A percentile compares a stretch with the other conserved stretches of the same genome.
Conservation (phyloP, 2,797 vertebrate species). For the Arnoldichthys spilopterus region DNA sequence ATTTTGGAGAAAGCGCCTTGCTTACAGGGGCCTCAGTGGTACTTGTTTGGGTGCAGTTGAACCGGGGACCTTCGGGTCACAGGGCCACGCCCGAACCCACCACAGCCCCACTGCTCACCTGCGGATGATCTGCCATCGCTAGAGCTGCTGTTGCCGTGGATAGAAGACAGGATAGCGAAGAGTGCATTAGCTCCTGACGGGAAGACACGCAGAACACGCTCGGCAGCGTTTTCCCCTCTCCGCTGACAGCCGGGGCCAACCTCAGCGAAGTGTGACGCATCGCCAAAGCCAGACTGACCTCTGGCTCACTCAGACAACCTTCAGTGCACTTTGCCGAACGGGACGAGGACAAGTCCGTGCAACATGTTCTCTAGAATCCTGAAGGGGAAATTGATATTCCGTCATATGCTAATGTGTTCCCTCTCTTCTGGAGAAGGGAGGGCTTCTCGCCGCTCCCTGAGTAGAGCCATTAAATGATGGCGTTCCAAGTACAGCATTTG, state of each 20-base stretch:
- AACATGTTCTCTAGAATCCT: conserved; percentile 2
- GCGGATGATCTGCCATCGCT: neutral
- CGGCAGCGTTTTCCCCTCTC: conserved; percentile 5
- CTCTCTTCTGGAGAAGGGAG: neutral
- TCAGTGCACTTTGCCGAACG: neutral
- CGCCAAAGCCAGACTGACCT: conserved; percentile 33
- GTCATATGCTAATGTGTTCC: neutral
- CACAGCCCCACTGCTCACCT: too few species aligned
- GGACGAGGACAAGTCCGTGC: neutral
- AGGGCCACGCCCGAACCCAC: too few species aligned
- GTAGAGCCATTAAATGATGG: neutral
- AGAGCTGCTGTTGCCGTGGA: neutral
- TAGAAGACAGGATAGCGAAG: neutral
- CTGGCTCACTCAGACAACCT: conserved; percentile 5
- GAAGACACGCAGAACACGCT: conserved; percentile 1
- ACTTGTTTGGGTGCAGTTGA: too few species aligned
- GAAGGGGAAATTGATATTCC: conserved; percentile 18
- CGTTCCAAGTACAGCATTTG: neutral
- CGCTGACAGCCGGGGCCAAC: conserved; percentile 36
- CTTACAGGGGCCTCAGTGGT: too few species aligned
- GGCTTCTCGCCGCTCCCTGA: neutral
- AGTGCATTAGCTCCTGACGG: neutral
- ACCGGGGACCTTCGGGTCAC: too few species aligned
- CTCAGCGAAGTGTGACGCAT: conserved; percentile 37
- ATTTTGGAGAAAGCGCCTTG: too few species aligned